These are phyloP conservation scores for Polydrusus cervinus DNA, from an alignment of 2,888 invertebrate species.

Conservation along the genomic window DNA sequence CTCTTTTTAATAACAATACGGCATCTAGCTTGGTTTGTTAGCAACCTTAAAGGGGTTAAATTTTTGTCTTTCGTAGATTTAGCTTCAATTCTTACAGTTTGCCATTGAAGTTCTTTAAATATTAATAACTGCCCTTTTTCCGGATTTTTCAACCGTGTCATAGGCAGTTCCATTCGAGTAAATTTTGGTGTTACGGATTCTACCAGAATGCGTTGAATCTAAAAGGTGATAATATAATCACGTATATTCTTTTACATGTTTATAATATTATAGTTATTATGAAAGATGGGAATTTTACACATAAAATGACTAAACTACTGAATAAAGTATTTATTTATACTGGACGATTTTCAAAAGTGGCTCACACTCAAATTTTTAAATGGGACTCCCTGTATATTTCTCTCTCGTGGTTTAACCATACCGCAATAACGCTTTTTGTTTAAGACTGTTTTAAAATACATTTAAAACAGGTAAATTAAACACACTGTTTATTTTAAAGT, in stretches of 20 bases:
- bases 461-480: too few relatives aligned
- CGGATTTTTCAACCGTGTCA: conserved; percentile 93
- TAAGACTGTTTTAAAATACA: too few relatives aligned
- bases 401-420: too few relatives aligned
- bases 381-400: too few relatives aligned
- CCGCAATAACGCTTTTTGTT: too few relatives aligned
- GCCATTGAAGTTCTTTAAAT: conserved; percentile 98
- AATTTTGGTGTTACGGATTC: conserved; percentile 96
- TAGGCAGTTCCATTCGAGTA: conserved; percentile 88
- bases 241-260: background rate
- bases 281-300: too few relatives aligned
- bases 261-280: background rate
- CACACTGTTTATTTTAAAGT: too few relatives aligned
- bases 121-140: conserved; percentile 92
- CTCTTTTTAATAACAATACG: conserved; percentile 97
- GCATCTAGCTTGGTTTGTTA: conserved; percentile 95
- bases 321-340: too few relatives aligned
- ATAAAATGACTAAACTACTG: too few relatives aligned
- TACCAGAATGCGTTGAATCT: conserved; percentile 94
- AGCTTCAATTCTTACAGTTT: conserved; percentile 96
- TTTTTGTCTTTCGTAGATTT: conserved; percentile 85
- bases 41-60: conserved; percentile 90
- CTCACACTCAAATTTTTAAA: too few relatives aligned
- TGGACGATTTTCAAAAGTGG: too few relatives aligned
- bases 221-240: conserved; percentile 49